Percentiles rank a stretch among this genome's conserved stretches.
Evolutionary conservation across 2,113 vertebrate species (phyloP).

Genomic region (Ammodramus savannarum): DNA sequence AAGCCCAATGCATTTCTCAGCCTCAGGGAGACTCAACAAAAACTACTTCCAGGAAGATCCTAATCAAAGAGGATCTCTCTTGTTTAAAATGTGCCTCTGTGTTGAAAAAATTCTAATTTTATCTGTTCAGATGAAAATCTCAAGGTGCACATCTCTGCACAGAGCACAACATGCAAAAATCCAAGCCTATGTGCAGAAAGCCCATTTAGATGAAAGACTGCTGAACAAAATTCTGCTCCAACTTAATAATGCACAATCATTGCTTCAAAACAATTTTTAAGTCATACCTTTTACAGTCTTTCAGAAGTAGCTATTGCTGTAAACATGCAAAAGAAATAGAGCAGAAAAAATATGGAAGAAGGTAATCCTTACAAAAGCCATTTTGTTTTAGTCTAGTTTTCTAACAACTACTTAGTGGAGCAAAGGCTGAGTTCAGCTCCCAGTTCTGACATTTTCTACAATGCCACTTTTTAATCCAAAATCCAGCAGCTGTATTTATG

Average conservation of each 20-base stretch:
- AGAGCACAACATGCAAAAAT: neutral
- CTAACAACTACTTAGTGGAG: neutral
- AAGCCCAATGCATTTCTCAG: neutral
- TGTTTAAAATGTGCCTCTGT: neutral
- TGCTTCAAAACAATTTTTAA: neutral
- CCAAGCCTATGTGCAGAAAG: neutral
- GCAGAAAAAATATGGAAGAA: neutral
- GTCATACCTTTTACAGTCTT: neutral
- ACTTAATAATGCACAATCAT: neutral
- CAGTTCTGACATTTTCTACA: neutral
- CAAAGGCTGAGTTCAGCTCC: neutral
- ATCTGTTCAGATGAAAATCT: neutral
- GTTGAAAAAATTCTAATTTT: neutral
- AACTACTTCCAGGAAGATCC: neutral
- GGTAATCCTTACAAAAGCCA: neutral
- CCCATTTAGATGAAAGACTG: neutral
- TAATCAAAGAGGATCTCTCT: neutral
- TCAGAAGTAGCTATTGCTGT: neutral
- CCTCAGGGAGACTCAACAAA: neutral
- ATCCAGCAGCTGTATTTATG: constrained; percentile 1
- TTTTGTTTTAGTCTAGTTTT: neutral
- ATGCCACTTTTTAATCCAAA: neutral
- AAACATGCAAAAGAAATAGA: neutral
- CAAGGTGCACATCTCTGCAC: neutral
- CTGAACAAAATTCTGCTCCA: neutral